Percentiles rank a stretch among this genome's conserved stretches.
Evolutionary conservation across 2,888 invertebrate species (phyloP).

Genomic region (Notodonta ziczac): DNA sequence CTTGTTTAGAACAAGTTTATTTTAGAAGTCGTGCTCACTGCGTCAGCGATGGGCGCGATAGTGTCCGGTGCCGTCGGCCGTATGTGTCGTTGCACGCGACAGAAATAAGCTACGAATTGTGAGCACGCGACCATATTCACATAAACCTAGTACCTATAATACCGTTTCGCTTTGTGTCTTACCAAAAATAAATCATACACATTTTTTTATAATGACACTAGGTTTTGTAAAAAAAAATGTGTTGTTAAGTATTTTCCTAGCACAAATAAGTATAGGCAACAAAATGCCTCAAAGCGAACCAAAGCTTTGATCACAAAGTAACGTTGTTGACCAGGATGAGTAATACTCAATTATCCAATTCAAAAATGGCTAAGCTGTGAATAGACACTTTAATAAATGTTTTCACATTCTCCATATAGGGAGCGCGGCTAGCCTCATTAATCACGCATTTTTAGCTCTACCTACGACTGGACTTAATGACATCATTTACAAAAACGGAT

Average conservation of each 20-base stretch:
- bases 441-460: not conserved
- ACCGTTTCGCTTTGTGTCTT: no score
- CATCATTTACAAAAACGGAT: not conserved
- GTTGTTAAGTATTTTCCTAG: not conserved
- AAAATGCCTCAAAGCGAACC: no score
- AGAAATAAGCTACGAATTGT: not conserved
- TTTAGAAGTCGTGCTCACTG: not conserved
- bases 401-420: not conserved
- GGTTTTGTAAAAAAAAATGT: no score
- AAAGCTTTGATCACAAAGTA: no score
- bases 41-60: not conserved
- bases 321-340: no score
- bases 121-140: not conserved
- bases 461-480: conserved; percentile 1
- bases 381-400: no score
- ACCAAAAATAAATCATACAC: no score
- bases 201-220: no score
- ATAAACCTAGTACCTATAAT: not conserved
- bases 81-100: not conserved
- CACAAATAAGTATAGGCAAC: no score
- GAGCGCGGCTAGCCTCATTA: not conserved
- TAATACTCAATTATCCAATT: no score
- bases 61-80: not conserved
- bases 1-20: not conserved
- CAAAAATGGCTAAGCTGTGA: no score